Conservation (phyloP, 2,113 vertebrate species). For the Xenopus tropicalis region UCB_Xtro_10.0 CM004448.2:44215001-44215500, state of each 20-base stretch:
- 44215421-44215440: no score
- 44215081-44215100: constrained; percentile 18
- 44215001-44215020: background rate
- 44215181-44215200: constrained; percentile 17
- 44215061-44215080: constrained; percentile 1
- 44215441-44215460: no score
- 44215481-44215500: background rate
- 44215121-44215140: constrained; percentile 41
- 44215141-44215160: constrained; percentile 25
- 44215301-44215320: constrained; percentile 24
- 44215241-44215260: constrained; percentile 21
- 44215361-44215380: no score
- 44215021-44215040: background rate
- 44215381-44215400: no score
- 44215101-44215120: constrained; percentile 31
- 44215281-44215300: constrained; percentile 5
- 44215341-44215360: no score
- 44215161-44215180: constrained; percentile 4
- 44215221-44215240: constrained; percentile 22
- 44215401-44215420: no score
- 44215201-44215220: constrained; percentile 11
- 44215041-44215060: constrained; percentile 1
- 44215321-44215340: no score
- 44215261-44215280: constrained; percentile 5
- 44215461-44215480: background rate